Conservation (phyloP, 2,113 vertebrate species). For the Pitta sordida region DNA sequence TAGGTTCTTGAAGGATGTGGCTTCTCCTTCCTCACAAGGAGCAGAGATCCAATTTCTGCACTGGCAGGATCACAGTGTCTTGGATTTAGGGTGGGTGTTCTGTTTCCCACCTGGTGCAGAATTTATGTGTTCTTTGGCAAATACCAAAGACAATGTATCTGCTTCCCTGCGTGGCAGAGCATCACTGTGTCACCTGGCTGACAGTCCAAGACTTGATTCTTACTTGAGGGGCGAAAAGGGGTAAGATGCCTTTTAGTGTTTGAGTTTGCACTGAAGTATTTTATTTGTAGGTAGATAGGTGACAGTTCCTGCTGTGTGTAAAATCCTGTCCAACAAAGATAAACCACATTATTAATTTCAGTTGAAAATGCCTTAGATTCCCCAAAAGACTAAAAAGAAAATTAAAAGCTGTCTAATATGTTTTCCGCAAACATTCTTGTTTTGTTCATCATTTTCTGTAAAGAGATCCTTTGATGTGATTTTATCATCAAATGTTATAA, state of each 20-base stretch:
- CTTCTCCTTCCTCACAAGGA: not conserved
- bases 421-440: not conserved
- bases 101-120: not conserved
- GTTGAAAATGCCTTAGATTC: not conserved
- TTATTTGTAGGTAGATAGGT: not conserved
- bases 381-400: not conserved
- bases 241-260: not conserved
- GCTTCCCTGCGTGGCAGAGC: not conserved
- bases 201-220: not conserved
- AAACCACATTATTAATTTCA: slow-evolving; percentile 1
- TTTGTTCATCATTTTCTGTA: not conserved
- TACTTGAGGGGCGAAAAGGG: not conserved
- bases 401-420: not conserved
- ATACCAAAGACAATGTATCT: not conserved
- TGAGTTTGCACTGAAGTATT: not conserved
- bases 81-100: not conserved
- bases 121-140: not conserved
- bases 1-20: not conserved
- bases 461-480: not conserved
- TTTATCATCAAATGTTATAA: not conserved
- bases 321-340: not conserved
- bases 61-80: not conserved
- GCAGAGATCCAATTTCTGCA: not conserved
- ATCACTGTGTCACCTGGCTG: not conserved
- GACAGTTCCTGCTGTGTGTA: not conserved